phyloP scores from a whole-genome alignment of 1,140 invertebrate species.

The Frieseomelitta varia region DNA sequence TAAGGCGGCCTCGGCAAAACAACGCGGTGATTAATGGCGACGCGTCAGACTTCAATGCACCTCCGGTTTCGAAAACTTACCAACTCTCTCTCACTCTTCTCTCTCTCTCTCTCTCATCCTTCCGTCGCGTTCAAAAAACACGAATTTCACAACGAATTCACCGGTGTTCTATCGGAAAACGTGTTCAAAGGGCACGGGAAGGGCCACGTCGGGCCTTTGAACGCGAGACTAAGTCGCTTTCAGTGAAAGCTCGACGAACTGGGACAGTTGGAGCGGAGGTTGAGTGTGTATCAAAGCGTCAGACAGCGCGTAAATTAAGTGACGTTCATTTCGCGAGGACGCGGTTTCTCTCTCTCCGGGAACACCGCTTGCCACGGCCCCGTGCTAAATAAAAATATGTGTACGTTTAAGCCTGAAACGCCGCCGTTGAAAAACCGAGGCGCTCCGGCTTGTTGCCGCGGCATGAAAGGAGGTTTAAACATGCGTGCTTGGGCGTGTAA shows the following conservation, averaged over 20 bases:
- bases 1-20: conserved; percentile 10
- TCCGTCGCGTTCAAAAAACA: neutral
- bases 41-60: neutral
- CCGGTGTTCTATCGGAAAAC: neutral
- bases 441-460: neutral
- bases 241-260: conserved; percentile 8
- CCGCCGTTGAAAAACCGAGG: neutral
- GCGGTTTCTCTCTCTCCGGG: neutral
- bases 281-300: conserved; percentile 21
- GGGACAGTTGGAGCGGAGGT: conserved; percentile 11
- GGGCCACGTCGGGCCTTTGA: neutral
- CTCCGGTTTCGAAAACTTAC: neutral
- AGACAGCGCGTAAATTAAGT: conserved; percentile 40
- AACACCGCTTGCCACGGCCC: conserved; percentile 12
- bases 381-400: conserved; percentile 43
- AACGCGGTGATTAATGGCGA: conserved; percentile 22
- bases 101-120: neutral
- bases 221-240: neutral
- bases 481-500: conserved; percentile 41
- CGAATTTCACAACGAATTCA: neutral
- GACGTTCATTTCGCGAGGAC: conserved; percentile 9
- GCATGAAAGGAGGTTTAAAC: conserved; percentile 36
- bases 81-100: neutral
- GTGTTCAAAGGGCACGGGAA: neutral
- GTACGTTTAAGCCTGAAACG: conserved; percentile 36